A percentile compares a stretch with the other conserved stretches of the same genome.
Conservation (phyloP, 2,888 invertebrate genomes). For the Subacronicta megacephala region DNA sequence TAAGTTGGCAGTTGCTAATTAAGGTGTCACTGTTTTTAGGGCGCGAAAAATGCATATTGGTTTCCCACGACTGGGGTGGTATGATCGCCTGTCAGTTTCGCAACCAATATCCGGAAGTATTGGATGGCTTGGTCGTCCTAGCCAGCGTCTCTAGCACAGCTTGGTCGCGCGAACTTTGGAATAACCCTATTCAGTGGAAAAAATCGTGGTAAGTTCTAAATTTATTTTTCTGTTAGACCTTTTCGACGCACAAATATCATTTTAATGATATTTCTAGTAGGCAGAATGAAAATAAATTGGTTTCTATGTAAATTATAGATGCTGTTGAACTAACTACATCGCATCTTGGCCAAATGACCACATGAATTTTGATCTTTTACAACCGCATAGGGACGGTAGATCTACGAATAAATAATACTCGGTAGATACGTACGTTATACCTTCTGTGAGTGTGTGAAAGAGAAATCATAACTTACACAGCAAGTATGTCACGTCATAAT, state of each 20-base stretch:
- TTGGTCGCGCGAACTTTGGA: conserved; percentile 77
- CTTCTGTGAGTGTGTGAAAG: conserved; percentile 21
- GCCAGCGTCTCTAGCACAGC: conserved; percentile 86
- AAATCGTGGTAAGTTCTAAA: conserved; percentile 81
- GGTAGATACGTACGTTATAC: too few species aligned
- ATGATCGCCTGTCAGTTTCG: conserved; percentile 88
- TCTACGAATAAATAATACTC: too few species aligned
- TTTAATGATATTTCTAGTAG: too few species aligned
- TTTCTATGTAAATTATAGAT: too few species aligned
- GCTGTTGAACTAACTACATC: too few species aligned
- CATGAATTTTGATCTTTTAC: conserved; percentile 1
- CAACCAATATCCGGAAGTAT: conserved; percentile 85
- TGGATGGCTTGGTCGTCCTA: conserved; percentile 87
- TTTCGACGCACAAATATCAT: too few species aligned
- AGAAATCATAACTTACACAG: conserved; percentile 15
- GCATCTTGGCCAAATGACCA: too few species aligned
- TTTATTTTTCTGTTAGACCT: neutral
- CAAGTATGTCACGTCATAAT: neutral
- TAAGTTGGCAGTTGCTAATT: too few species aligned
- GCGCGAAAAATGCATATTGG: conserved; percentile 86
- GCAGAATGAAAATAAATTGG: too few species aligned
- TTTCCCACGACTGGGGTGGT: conserved; percentile 93
- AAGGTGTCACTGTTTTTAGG: conserved; percentile 69
- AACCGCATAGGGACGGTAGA: conserved; percentile 5
- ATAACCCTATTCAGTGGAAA: conserved; percentile 76